Base-by-base conservation (phyloP, 2,113 vertebrate genomes). In the Tragulus kanchil region DNA sequence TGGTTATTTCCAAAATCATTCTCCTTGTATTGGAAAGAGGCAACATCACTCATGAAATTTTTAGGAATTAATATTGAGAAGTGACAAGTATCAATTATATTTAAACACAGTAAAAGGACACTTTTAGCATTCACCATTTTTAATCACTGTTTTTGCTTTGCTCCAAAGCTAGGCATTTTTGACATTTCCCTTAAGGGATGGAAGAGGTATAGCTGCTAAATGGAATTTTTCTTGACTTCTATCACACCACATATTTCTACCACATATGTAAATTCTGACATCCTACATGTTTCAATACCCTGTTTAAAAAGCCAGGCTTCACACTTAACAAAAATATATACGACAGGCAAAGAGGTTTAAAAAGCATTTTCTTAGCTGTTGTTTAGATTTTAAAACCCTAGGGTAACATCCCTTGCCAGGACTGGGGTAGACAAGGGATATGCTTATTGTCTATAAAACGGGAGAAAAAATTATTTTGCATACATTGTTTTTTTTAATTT, bases 51-150 rank as follows among this genome's bases (percentile, higher is more conserved):
- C 5, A 83, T 58, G 8, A 65, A 8, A 71, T 28, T 16, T 67
- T 93, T 85, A 48, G 50, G 11, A 95, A 45, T 73, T 73, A 84
- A 82, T 78, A 81, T 25, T 91, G 42, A 65, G 28, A 96, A 93
- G 3, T 81, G 48, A 50, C 25, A 94, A 81, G 25, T 45, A 45
- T 79, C 50, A 61, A 13, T 59, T 87, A 28, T 42, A 54, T n/a
- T 86, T 64, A 84, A 50, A 65, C 65, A 31, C 3, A 45, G 3
- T 3, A 94, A 95, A 81, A 1, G 16, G 56, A 14, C 26, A 31
- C 15, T 86, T 61, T 91, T 54, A 67, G 21, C 12, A 61, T 82
- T 85, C 16, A 50, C 9, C 11, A 12, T 26, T 95, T 95, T 26
- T 69, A n/a, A 75, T 56, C 12, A 36, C 31, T 26, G 2, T 86